These are phyloP conservation scores for Archivesica marissinica DNA, from an alignment of 1,140 invertebrate genomes.

Conservation along the genomic window DNA sequence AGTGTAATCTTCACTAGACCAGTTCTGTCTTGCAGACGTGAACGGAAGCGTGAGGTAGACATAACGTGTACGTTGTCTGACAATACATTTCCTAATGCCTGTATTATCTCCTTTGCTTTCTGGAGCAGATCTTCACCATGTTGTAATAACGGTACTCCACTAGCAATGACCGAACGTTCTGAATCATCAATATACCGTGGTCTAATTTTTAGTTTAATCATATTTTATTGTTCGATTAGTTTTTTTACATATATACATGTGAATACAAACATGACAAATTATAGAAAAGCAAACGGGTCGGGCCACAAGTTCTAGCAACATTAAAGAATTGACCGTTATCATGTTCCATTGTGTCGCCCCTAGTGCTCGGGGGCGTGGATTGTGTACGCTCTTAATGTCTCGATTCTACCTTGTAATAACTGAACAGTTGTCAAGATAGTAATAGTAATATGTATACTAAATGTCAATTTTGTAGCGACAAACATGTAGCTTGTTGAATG, in stretches of 20 bases:
- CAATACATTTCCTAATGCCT: neutral
- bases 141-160: neutral
- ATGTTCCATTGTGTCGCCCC: neutral
- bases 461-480: no score
- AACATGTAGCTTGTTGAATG: no score
- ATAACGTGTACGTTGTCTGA: neutral
- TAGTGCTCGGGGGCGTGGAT: neutral
- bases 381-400: neutral
- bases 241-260: no score
- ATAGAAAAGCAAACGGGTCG: no score
- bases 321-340: no score
- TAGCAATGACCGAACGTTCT: neutral
- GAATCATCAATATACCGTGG: neutral
- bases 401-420: neutral
- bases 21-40: neutral
- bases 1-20: neutral
- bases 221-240: no score
- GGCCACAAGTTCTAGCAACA: no score
- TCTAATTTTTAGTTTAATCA: neutral
- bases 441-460: no score
- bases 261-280: no score
- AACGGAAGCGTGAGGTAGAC: neutral
- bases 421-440: neutral
- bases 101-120: constrained; percentile 4
- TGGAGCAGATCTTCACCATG: neutral